phyloP scores from a whole-genome alignment of 2,888 invertebrate genomes.

The Schizotus pectinicornis region DNA sequence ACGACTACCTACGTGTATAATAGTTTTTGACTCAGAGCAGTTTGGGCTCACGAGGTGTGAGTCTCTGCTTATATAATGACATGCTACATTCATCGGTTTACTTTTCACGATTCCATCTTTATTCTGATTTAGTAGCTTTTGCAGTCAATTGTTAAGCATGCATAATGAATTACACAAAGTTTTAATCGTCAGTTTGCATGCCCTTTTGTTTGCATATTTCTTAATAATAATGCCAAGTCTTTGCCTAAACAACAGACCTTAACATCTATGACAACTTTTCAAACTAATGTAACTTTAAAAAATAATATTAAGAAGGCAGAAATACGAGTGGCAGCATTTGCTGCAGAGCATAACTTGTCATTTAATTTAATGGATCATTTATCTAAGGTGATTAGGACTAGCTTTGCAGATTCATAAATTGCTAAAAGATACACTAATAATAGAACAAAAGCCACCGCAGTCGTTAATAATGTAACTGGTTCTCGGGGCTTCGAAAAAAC shows the following conservation, averaged over 20 bases:
- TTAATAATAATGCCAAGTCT: conserved; percentile 9
- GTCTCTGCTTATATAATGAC: too few species aligned
- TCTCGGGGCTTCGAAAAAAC: conserved; percentile 24
- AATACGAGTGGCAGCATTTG: conserved; percentile 17
- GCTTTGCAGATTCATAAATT: conserved; percentile 35
- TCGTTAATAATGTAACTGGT: conserved; percentile 36
- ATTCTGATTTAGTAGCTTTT: too few species aligned
- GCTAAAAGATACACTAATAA: too few species aligned
- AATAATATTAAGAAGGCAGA: conserved; percentile 21
- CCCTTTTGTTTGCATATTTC: too few species aligned
- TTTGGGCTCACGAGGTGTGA: too few species aligned
- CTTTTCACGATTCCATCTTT: too few species aligned
- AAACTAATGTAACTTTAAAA: conserved; percentile 7
- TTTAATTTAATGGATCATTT: conserved; percentile 37
- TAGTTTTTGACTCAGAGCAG: too few species aligned
- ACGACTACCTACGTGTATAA: too few species aligned
- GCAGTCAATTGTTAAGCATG: too few species aligned
- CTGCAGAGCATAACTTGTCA: conserved; percentile 31
- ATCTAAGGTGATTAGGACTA: conserved; percentile 26
- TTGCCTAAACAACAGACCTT: conserved; percentile 15
- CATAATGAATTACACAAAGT: too few species aligned
- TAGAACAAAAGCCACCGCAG: conserved; percentile 35
- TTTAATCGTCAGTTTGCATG: too few species aligned
- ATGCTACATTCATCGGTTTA: too few species aligned
- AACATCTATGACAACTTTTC: conserved; percentile 16